phyloP scores from a whole-genome alignment of 2,797 vertebrate genomes.

The Melanotaenia boesemani region DNA sequence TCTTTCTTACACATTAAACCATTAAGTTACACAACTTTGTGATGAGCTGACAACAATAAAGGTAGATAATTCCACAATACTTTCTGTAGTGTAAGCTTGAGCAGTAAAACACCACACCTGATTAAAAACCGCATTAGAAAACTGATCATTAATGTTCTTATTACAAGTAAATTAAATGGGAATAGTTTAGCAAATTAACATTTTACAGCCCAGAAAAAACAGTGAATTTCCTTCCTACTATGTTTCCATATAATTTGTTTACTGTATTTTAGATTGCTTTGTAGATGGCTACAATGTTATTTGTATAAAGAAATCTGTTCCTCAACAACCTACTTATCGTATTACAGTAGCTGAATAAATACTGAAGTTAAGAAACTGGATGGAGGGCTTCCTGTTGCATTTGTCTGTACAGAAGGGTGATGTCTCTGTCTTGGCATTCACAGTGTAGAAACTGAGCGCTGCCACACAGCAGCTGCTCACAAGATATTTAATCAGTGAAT shows the following conservation, averaged over 20 bases:
- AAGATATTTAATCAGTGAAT: conserved; percentile 27
- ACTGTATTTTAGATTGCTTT: not conserved
- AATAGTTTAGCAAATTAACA: not conserved
- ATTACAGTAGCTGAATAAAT: conserved; percentile 55
- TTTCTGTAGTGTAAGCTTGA: no score
- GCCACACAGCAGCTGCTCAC: conserved; percentile 49
- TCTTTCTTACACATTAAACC: not conserved
- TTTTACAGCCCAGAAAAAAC: no score
- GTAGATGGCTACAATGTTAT: not conserved
- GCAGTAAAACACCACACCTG: no score
- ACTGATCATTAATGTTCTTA: not conserved
- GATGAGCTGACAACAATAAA: not conserved
- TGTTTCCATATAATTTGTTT: not conserved
- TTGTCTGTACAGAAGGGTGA: conserved; percentile 46
- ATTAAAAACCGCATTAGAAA: not conserved
- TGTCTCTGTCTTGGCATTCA: conserved; percentile 35
- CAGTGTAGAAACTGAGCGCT: conserved; percentile 17
- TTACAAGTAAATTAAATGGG: not conserved
- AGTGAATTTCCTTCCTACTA: no score
- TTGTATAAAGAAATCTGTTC: conserved; percentile 5
- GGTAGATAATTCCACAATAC: no score
- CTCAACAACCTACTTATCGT: conserved; percentile 41
- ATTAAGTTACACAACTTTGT: conserved; percentile 1
- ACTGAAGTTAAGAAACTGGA: conserved; percentile 6
- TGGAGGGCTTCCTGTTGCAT: conserved; percentile 17